Conservation (phyloP, 2,113 vertebrate genomes). For the Recurvirostra avosetta region DNA sequence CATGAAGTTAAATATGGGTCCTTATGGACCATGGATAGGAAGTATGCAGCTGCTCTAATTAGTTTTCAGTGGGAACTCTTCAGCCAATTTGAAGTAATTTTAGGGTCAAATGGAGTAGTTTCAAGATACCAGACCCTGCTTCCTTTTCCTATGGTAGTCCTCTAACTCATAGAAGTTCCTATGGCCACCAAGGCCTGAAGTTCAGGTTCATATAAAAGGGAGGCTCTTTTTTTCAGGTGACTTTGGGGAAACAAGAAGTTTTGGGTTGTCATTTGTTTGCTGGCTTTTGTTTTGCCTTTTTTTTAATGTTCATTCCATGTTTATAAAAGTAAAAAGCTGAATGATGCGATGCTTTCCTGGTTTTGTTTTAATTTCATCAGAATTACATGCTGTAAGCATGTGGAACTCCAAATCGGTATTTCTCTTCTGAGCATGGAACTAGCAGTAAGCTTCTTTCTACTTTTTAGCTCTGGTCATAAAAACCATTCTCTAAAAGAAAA, state of each 20-base stretch:
- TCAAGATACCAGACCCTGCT: neutral
- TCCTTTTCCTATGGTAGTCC: neutral
- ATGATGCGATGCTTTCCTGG: neutral
- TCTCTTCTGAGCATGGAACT: neutral
- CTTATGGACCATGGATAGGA: neutral
- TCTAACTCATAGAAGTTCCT: neutral
- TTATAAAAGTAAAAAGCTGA: neutral
- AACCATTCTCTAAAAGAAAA: neutral
- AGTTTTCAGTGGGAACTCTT: neutral
- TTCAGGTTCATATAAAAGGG: neutral
- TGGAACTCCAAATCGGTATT: neutral
- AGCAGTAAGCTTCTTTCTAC: neutral
- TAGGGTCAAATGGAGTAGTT: neutral
- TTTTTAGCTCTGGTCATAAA: neutral
- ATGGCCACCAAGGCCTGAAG: neutral
- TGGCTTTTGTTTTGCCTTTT: neutral
- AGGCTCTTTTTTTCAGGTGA: neutral
- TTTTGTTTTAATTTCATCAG: neutral
- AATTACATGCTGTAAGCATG: neutral
- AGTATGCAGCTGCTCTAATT: neutral
- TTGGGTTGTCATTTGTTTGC: neutral
- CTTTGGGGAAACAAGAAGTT: neutral
- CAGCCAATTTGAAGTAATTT: neutral
- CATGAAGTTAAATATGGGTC: neutral
- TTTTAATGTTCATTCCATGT: neutral